A percentile compares a stretch with the other conserved stretches of the same genome.
Conservation (phyloP, 2,888 invertebrate species). For the Diadegma fenestrale region DNA sequence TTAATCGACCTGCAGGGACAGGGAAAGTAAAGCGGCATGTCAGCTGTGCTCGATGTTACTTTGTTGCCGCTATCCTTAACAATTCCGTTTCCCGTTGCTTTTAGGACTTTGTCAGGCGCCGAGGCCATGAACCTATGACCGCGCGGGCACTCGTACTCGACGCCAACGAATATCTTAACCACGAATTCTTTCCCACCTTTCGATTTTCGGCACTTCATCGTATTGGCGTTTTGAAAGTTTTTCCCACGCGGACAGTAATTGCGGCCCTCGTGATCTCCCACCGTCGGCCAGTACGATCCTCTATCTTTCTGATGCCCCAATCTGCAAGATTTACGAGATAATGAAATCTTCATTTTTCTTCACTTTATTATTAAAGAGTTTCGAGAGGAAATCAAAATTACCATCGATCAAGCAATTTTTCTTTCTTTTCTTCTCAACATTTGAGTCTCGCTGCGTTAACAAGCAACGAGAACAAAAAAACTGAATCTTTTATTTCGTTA, state of each 20-base stretch:
- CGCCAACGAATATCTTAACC: slow-evolving; percentile 97
- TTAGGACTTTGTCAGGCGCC: slow-evolving; percentile 93
- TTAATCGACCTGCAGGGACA: slow-evolving; percentile 91
- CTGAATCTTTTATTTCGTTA: not conserved
- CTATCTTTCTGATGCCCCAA: slow-evolving; percentile 84
- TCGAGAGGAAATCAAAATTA: not conserved
- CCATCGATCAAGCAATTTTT: not conserved
- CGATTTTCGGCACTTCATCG: slow-evolving; percentile 83
- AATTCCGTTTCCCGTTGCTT: slow-evolving; percentile 90
- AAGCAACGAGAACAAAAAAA: not conserved
- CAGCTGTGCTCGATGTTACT: slow-evolving; percentile 90
- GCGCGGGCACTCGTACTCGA: slow-evolving; percentile 98
- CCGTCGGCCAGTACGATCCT: slow-evolving; percentile 83
- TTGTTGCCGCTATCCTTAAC: slow-evolving; percentile 93
- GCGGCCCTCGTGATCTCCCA: slow-evolving; percentile 80
- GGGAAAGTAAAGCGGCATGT: slow-evolving; percentile 95
- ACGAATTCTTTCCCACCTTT: slow-evolving; percentile 84
- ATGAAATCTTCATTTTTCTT: slow-evolving; percentile 17
- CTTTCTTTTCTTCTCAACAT: not conserved
- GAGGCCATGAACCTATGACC: slow-evolving; percentile 98
- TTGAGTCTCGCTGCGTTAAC: not conserved
- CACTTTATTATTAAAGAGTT: not conserved
- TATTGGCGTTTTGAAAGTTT: slow-evolving; percentile 81
- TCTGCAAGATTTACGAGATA: slow-evolving; percentile 70
- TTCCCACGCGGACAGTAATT: slow-evolving; percentile 80